Percentiles rank a stretch among this genome's conserved stretches.
Conservation (phyloP, 2,113 vertebrate genomes). For the Callipepla squamata region DNA sequence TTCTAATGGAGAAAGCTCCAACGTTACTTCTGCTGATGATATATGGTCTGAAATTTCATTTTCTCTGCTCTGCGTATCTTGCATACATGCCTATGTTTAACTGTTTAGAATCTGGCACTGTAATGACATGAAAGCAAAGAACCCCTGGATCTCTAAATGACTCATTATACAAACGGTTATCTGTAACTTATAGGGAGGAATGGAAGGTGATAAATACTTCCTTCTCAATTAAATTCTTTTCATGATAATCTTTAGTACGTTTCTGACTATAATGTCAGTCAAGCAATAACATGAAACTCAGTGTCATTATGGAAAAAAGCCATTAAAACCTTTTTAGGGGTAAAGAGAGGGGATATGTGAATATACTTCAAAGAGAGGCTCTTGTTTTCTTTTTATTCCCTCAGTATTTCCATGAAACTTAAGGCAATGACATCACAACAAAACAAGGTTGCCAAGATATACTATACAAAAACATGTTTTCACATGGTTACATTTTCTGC, state of each 20-base stretch:
- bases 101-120: slow-evolving; percentile 13
- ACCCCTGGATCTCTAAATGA: not conserved
- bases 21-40: slow-evolving; percentile 49
- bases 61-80: slow-evolving; percentile 9
- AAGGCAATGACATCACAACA: slow-evolving; percentile 82
- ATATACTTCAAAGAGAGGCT: slow-evolving; percentile 63
- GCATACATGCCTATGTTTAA: not conserved
- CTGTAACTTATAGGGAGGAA: slow-evolving; percentile 18
- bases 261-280: slow-evolving; percentile 20
- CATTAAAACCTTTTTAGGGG: slow-evolving; percentile 28
- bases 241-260: not conserved
- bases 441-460: slow-evolving; percentile 81
- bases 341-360: slow-evolving; percentile 13
- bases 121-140: not conserved
- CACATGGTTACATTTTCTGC: slow-evolving; percentile 86
- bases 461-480: slow-evolving; percentile 81
- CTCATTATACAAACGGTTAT: not conserved
- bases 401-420: slow-evolving; percentile 75
- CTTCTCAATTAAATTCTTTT: slow-evolving; percentile 29
- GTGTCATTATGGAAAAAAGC: slow-evolving; percentile 23
- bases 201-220: slow-evolving; percentile 21
- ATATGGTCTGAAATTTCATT: slow-evolving; percentile 63
- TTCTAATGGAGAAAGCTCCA: slow-evolving; percentile 53
- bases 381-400: slow-evolving; percentile 66
- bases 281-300: slow-evolving; percentile 45